phyloP scores from a whole-genome alignment of 2,797 vertebrate genomes.

The Chelon labrosus region DNA sequence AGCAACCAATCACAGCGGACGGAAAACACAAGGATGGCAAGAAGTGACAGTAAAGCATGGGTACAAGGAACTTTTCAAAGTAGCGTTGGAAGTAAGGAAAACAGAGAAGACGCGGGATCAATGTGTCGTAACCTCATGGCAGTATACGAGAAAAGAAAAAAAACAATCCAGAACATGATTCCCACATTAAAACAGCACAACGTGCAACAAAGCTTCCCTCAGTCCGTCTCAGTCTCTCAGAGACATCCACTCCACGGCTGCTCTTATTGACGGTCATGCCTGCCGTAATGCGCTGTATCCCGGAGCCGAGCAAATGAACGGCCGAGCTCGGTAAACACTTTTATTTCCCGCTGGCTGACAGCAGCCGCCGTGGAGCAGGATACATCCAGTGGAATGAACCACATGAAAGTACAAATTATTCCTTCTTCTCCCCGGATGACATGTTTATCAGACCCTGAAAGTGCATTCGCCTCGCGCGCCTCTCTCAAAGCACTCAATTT shows the following conservation, averaged over 20 bases:
- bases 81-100: too few relatives aligned
- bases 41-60: too few relatives aligned
- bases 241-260: conserved; percentile 29
- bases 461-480: conserved; percentile 65
- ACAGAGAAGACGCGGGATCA: too few relatives aligned
- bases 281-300: conserved; percentile 41
- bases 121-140: too few relatives aligned
- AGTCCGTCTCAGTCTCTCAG: conserved; percentile 1
- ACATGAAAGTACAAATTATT: conserved; percentile 78
- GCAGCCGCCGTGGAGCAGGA: conserved; percentile 62
- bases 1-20: too few relatives aligned
- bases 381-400: conserved; percentile 71
- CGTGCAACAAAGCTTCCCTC: conserved; percentile 2
- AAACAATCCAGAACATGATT: too few relatives aligned
- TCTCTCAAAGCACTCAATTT: conserved; percentile 49
- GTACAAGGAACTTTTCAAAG: too few relatives aligned
- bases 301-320: conserved; percentile 58
- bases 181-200: too few relatives aligned
- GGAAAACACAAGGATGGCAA: too few relatives aligned
- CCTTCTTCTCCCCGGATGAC: conserved; percentile 72
- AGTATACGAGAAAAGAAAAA: too few relatives aligned
- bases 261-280: conserved; percentile 50
- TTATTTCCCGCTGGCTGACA: conserved; percentile 71
- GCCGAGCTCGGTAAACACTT: conserved; percentile 64
- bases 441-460: conserved; percentile 80